Evolutionary conservation across 2,113 vertebrate genomes (phyloP).

Genomic region (Cyanistes caeruleus): DNA sequence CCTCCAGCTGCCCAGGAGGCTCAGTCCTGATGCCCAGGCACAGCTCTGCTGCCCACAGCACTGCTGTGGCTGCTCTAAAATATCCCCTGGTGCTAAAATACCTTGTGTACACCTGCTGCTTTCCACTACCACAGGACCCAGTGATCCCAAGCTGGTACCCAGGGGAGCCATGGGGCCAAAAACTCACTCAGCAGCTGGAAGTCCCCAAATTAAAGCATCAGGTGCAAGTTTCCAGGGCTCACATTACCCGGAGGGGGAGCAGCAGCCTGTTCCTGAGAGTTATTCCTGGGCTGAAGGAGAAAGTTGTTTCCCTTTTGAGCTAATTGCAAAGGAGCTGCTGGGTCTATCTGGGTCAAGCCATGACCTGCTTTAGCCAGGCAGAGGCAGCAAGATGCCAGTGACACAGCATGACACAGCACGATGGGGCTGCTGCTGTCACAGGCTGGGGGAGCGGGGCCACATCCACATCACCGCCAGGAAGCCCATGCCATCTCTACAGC

Average conservation of each 20-base stretch:
- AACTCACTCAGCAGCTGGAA: neutral
- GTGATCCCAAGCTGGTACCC: neutral
- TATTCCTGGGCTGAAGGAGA: neutral
- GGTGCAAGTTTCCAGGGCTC: neutral
- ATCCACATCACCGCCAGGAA: neutral
- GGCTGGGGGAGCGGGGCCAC: rapidly evolving
- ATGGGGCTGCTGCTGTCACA: neutral
- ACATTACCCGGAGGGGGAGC: rapidly evolving
- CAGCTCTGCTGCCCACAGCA: neutral
- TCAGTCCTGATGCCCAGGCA: neutral
- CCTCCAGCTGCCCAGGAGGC: neutral
- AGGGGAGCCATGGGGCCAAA: neutral
- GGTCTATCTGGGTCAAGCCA: slow-evolving; percentile 17
- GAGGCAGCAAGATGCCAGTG: neutral
- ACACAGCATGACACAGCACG: rapidly evolving
- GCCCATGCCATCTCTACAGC: neutral
- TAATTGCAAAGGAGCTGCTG: slow-evolving; percentile 45
- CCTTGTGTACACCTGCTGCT: neutral
- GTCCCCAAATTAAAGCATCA: neutral
- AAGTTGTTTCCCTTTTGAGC: slow-evolving; percentile 50
- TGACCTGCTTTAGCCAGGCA: slow-evolving; percentile 3
- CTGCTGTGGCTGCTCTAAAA: neutral
- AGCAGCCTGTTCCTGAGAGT: neutral
- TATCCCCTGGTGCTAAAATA: neutral
- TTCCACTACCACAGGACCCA: rapidly evolving